Conservation (phyloP, 1,140 invertebrate species). For the Listronotus bonariensis region DNA sequence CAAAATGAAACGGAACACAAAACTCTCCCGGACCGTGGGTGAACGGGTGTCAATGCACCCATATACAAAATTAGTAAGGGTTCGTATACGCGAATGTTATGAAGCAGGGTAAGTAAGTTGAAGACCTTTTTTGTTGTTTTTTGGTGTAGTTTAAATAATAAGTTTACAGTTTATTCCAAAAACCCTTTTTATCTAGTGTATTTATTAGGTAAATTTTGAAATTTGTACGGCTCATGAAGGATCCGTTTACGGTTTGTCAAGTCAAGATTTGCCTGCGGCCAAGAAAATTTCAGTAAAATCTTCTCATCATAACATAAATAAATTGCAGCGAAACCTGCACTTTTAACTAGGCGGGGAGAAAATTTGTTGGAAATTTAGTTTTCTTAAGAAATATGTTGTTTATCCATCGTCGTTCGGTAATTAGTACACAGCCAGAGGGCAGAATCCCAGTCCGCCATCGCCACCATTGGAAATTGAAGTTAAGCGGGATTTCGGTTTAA, state of each 20-base stretch:
- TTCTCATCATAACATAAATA: constrained; percentile 38
- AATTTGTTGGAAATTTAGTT: constrained; percentile 40
- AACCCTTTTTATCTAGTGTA: too few species aligned
- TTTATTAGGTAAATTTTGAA: too few species aligned
- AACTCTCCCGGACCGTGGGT: too few species aligned
- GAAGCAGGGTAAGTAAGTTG: too few species aligned
- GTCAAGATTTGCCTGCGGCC: constrained; percentile 7
- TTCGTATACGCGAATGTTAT: too few species aligned
- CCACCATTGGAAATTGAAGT: constrained; percentile 39
- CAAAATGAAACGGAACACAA: too few species aligned
- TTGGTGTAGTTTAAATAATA: too few species aligned
- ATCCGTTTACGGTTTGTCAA: constrained; percentile 11
- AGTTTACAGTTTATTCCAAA: too few species aligned
- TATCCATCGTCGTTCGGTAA: constrained; percentile 37
- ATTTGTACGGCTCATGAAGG: too few species aligned
- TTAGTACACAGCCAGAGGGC: constrained; percentile 34
- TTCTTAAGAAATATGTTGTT: constrained; percentile 39
- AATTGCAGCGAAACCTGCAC: constrained; percentile 36
- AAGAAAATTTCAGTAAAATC: constrained; percentile 31
- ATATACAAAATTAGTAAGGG: too few species aligned
- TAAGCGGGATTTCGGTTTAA: constrained; percentile 25
- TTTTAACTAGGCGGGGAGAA: constrained; percentile 39
- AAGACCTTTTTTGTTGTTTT: too few species aligned
- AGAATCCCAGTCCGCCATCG: constrained; percentile 27
- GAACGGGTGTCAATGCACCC: too few species aligned